Percentiles rank a stretch among this genome's conserved stretches.
phyloP scores from a whole-genome alignment of 2,888 invertebrate species.

The Pteria penguin region DNA sequence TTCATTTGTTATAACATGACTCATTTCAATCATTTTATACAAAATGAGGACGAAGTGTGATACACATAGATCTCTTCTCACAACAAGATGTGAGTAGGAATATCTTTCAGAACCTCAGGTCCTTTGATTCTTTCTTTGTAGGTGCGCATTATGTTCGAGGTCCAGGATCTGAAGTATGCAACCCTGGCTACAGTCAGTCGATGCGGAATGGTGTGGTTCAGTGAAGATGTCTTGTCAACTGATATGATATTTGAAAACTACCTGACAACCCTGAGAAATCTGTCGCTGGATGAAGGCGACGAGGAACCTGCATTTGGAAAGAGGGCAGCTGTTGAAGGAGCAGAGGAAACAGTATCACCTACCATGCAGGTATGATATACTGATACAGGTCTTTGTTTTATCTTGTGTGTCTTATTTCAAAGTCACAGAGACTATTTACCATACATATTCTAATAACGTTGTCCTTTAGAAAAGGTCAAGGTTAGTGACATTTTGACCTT shows the following conservation, averaged over 20 bases:
- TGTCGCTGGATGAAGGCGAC: slow-evolving; percentile 78
- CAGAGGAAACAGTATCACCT: slow-evolving; percentile 76
- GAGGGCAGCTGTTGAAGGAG: slow-evolving; percentile 45
- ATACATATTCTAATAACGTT: too few relatives aligned
- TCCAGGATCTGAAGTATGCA: slow-evolving; percentile 98
- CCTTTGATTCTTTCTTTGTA: too few relatives aligned
- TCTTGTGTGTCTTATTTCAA: background rate
- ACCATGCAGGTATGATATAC: slow-evolving; percentile 71
- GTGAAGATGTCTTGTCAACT: slow-evolving; percentile 97
- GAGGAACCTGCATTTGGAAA: slow-evolving; percentile 64
- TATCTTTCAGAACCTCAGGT: too few relatives aligned
- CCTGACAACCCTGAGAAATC: slow-evolving; percentile 88
- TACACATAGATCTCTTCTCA: background rate
- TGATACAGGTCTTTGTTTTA: too few relatives aligned
- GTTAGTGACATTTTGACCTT: too few relatives aligned
- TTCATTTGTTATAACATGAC: too few relatives aligned
- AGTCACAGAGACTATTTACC: too few relatives aligned
- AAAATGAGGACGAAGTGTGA: background rate
- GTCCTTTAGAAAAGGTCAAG: too few relatives aligned
- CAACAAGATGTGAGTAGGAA: too few relatives aligned
- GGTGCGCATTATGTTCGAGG: slow-evolving; percentile 83
- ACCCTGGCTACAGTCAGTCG: slow-evolving; percentile 99
- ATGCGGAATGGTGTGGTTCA: slow-evolving; percentile 99
- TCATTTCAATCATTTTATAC: too few relatives aligned
- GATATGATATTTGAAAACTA: slow-evolving; percentile 99